phyloP scores from a whole-genome alignment of 2,888 invertebrate species.

The Sylvicola cinctus region DNA sequence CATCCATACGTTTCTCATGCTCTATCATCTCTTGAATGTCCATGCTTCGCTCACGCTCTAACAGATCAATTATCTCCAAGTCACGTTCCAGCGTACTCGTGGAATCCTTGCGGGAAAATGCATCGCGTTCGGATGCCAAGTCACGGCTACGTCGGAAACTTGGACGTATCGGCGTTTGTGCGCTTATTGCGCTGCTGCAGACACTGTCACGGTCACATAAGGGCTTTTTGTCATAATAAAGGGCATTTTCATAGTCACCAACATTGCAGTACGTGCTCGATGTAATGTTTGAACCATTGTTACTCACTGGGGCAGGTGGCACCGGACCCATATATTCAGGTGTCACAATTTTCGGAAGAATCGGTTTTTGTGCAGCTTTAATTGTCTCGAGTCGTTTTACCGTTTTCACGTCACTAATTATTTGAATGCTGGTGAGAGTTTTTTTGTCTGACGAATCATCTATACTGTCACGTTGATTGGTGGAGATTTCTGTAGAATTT shows the following conservation, averaged over 20 bases:
- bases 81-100: constrained; percentile 23
- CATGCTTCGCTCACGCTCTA: constrained; percentile 25
- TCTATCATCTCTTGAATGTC: constrained; percentile 23
- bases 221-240: background rate
- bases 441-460: background rate
- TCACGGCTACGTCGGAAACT: constrained; percentile 1
- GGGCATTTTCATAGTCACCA: background rate
- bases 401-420: background rate
- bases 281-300: constrained; percentile 19
- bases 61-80: constrained; percentile 22
- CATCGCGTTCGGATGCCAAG: constrained; percentile 1
- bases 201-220: constrained; percentile 3
- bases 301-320: constrained; percentile 16
- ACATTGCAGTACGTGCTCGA: constrained; percentile 20
- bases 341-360: constrained; percentile 2
- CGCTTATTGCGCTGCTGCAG: constrained; percentile 2
- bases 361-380: background rate
- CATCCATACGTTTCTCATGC: constrained; percentile 13
- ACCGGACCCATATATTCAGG: background rate
- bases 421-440: constrained; percentile 16
- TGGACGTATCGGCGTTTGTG: background rate
- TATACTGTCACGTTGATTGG: too few species aligned
- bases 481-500: constrained; percentile 1
- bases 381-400: too few species aligned
- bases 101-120: constrained; percentile 11